Conservation (phyloP, 2,113 vertebrate genomes). For the Colossoma macropomum region DNA sequence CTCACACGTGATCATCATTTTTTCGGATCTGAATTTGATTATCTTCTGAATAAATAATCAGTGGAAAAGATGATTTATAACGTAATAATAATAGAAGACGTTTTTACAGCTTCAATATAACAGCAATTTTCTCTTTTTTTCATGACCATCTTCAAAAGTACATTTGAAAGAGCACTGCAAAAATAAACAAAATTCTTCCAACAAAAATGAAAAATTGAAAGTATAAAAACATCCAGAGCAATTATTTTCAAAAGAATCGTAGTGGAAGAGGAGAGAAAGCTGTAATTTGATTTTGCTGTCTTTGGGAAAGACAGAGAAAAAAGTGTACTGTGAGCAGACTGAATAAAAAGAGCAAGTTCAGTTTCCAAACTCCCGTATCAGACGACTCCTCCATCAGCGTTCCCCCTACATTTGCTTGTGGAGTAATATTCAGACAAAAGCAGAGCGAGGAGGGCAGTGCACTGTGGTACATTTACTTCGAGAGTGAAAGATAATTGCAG, state of each 20-base stretch:
- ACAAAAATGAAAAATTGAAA: constrained; percentile 35
- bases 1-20: constrained; percentile 43
- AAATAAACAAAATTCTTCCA: constrained; percentile 28
- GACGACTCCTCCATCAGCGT: constrained; percentile 11
- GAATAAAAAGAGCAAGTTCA: constrained; percentile 5
- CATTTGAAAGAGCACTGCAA: constrained; percentile 27
- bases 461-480: constrained; percentile 31
- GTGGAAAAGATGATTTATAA: constrained; percentile 54
- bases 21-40: constrained; percentile 56
- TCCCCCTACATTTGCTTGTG: constrained; percentile 14
- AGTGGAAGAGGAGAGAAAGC: not conserved
- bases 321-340: constrained; percentile 1
- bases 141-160: constrained; percentile 13
- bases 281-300: constrained; percentile 28
- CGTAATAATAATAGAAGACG: constrained; percentile 46
- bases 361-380: constrained; percentile 29
- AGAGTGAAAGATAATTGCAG: constrained; percentile 16
- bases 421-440: constrained; percentile 23
- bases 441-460: not conserved
- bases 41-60: constrained; percentile 60
- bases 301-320: not conserved
- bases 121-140: constrained; percentile 23
- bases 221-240: constrained; percentile 38
- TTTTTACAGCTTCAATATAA: constrained; percentile 53
- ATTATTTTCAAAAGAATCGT: constrained; percentile 49